These are phyloP conservation scores for Danio albolineatus DNA, from an alignment of 2,797 vertebrate genomes.

Conservation along the genomic window DNA sequence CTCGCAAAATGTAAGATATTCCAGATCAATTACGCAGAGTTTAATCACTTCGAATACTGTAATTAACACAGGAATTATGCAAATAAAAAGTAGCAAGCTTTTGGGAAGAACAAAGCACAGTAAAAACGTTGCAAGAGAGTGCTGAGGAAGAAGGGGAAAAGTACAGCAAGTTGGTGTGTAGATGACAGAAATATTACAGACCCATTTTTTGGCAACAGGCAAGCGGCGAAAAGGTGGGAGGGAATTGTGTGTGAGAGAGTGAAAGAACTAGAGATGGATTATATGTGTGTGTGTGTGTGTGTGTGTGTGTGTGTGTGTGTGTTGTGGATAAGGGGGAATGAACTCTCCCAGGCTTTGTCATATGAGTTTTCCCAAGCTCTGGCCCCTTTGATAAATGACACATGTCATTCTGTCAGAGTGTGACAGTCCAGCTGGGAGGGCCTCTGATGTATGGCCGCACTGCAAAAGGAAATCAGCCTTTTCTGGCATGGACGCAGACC, in stretches of 20 bases:
- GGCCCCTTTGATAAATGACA: constrained; percentile 99
- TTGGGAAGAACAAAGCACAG: constrained; percentile 6
- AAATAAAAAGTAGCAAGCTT: constrained; percentile 1
- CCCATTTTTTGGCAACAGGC: constrained; percentile 91
- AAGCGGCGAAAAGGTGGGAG: constrained; percentile 81
- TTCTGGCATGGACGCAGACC: constrained; percentile 94
- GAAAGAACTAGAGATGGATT: constrained; percentile 59
- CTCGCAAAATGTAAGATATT: constrained; percentile 5
- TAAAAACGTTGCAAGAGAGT: constrained; percentile 16
- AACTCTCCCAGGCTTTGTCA: constrained; percentile 98
- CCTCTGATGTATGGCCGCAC: constrained; percentile 94
- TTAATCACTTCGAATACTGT: constrained; percentile 50
- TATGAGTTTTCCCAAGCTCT: constrained; percentile 95
- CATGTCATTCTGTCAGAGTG: constrained; percentile 99
- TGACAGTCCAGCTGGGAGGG: constrained; percentile 99
- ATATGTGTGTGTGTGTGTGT: constrained; percentile 61
- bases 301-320: constrained; percentile 62
- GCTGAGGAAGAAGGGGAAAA: constrained; percentile 55
- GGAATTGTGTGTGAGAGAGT: constrained; percentile 74
- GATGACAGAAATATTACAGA: constrained; percentile 90
- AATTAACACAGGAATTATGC: constrained; percentile 38
- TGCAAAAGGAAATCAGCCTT: constrained; percentile 97
- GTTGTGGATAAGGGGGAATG: constrained; percentile 80
- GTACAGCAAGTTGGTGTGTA: constrained; percentile 72
- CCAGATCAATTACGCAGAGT: constrained; percentile 8